These are phyloP conservation scores for Phalanger gymnotis DNA, from an alignment of 2,797 vertebrate genomes.

Conservation along the genomic window DNA sequence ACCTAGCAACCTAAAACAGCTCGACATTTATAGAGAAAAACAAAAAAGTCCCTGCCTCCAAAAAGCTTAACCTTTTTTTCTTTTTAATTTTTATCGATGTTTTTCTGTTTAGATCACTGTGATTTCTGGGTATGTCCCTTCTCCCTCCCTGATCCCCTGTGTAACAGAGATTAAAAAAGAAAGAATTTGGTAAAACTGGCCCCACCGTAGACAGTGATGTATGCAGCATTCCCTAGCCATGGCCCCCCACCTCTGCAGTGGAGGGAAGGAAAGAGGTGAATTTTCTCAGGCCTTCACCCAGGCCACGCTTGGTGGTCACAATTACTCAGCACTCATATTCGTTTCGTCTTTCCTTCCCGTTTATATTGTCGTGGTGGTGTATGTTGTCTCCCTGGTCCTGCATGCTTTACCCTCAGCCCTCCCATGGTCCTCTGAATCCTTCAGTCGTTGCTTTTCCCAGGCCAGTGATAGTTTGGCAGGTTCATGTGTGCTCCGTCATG, in stretches of 20 bases:
- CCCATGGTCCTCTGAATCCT: background rate
- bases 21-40: background rate
- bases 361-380: background rate
- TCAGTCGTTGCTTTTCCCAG: background rate
- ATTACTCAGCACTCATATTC: background rate
- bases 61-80: background rate
- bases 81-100: background rate
- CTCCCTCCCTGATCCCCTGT: background rate
- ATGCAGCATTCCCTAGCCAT: background rate
- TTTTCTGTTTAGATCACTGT: background rate
- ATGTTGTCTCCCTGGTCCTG: background rate
- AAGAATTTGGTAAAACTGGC: background rate
- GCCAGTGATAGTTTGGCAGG: too few species aligned
- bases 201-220: fast-evolving
- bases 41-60: background rate
- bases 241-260: background rate
- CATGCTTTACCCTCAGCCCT: background rate
- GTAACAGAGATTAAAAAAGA: background rate
- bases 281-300: background rate
- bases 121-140: background rate
- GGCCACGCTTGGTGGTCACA: background rate
- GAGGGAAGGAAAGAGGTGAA: background rate
- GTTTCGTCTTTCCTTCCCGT: background rate
- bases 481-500: too few species aligned
- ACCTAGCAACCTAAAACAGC: background rate